A percentile compares a stretch with the other conserved stretches of the same genome.
These are phyloP conservation scores for Deilephila porcellus DNA, from an alignment of 2,888 invertebrate species.

Conservation along the genomic window DNA sequence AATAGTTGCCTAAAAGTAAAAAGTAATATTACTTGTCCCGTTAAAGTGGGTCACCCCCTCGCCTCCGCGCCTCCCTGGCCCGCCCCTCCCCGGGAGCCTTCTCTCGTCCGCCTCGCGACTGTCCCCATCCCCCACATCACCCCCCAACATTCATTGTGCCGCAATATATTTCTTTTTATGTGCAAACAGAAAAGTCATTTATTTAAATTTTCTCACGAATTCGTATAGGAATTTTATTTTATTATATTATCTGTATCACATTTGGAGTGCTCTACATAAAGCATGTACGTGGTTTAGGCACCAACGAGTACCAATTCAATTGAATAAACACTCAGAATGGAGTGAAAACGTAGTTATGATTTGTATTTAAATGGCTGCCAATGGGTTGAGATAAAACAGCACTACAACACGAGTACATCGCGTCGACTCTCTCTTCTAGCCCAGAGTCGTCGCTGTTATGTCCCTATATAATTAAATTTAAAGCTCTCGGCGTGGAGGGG, in stretches of 20 bases:
- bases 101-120: conserved; percentile 73
- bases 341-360: conserved; percentile 8
- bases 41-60: conserved; percentile 84
- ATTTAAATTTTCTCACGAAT: conserved; percentile 85
- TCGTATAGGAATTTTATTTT: conserved; percentile 85
- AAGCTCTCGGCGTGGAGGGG: conserved; percentile 76
- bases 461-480: conserved; percentile 80
- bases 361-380: not conserved
- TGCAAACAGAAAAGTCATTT: conserved; percentile 85
- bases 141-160: conserved; percentile 84
- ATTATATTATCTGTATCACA: conserved; percentile 83
- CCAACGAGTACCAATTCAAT: conserved; percentile 35
- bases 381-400: not conserved
- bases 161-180: conserved; percentile 86
- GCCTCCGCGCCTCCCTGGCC: conserved; percentile 51
- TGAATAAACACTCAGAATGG: conserved; percentile 28
- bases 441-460: conserved; percentile 69
- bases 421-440: conserved; percentile 39
- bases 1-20: conserved; percentile 85
- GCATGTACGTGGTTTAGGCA: conserved; percentile 40
- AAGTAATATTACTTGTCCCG: conserved; percentile 85
- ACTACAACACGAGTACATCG: not conserved
- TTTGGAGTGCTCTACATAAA: conserved; percentile 72
- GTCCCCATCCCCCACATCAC: conserved; percentile 72
- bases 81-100: conserved; percentile 56